Base-by-base conservation (phyloP, 2,113 vertebrate genomes). In the Trogon melanurus region DNA sequence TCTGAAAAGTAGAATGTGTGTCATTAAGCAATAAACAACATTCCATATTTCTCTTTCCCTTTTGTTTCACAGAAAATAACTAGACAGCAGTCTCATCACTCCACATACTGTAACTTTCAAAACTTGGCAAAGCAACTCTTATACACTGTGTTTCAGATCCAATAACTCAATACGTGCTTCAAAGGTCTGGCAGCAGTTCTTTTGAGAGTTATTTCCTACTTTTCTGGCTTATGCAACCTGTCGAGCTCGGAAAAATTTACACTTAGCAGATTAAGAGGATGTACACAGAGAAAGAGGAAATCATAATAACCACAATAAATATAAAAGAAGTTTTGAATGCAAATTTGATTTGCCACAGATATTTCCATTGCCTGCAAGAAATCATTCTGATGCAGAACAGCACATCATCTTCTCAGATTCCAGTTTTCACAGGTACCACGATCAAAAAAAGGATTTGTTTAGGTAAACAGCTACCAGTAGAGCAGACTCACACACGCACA, bases 201-300 rank as follows among this genome's bases (percentile, higher is more conserved):
- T 76, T 76, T n/a, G 30, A 51, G 78, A 95, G 79, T 92, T 89
- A 92, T 32, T 87, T 95, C 93, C 88, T 97, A 96, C 88, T 93
- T 81, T 69, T 84, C 91, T 84, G 71, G 74, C 61, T 94, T 96
- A 88, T 54, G 32, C 76, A 93, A 94, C 85, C 81, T 92, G 93
- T 93, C 5, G 2, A 79, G 83, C 72, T 27, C 34, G 47, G 67
- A 95, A 97, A 41, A 93, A 88, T 87, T 89, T 92, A 93, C 82
- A 92, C 79, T 93, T 88, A 60, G 58, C n/a, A 93, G n/a, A 75
- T 21, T 74, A 75, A 91, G 85, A 93, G 75, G 84, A 86, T 69
- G 67, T 92, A 93, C 88, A 67, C 61, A 73, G 60, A 93, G 32
- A 62, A 54, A 36, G 56, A 69, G 10, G 51, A 94, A 95, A 94